phyloP scores from a whole-genome alignment of 2,113 vertebrate genomes.

The Nansenia antarctica region DNA sequence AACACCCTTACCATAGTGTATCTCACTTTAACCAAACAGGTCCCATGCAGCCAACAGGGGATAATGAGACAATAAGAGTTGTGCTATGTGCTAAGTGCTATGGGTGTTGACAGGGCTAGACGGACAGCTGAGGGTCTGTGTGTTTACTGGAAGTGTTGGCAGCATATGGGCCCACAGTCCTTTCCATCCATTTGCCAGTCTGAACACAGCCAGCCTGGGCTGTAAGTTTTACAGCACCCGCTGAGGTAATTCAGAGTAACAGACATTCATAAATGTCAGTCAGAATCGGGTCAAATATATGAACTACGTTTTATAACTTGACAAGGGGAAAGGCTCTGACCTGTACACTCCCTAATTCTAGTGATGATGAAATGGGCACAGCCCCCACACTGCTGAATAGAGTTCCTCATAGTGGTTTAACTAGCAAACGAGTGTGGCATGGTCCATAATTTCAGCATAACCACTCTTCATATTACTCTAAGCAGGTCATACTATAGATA shows the following conservation, averaged over 20 bases:
- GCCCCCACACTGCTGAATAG: too few species aligned
- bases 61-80: neutral
- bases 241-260: neutral
- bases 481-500: slow-evolving; percentile 1
- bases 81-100: too few species aligned
- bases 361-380: neutral
- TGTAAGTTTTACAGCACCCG: neutral
- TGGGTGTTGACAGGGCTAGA: neutral
- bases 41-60: neutral
- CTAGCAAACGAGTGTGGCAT: neutral
- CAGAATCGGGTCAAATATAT: neutral
- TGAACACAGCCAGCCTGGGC: neutral
- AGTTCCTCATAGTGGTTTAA: slow-evolving; percentile 1
- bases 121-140: neutral
- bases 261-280: neutral
- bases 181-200: neutral
- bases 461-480: slow-evolving; percentile 6
- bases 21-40: neutral
- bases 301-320: neutral
- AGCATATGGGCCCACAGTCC: neutral
- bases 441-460: slow-evolving; percentile 14
- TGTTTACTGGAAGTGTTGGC: neutral
- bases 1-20: neutral
- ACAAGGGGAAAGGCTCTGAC: neutral
- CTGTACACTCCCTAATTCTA: neutral